Base-by-base conservation (phyloP, 2,888 invertebrate genomes). In the Odontocolon sp. region DNA sequence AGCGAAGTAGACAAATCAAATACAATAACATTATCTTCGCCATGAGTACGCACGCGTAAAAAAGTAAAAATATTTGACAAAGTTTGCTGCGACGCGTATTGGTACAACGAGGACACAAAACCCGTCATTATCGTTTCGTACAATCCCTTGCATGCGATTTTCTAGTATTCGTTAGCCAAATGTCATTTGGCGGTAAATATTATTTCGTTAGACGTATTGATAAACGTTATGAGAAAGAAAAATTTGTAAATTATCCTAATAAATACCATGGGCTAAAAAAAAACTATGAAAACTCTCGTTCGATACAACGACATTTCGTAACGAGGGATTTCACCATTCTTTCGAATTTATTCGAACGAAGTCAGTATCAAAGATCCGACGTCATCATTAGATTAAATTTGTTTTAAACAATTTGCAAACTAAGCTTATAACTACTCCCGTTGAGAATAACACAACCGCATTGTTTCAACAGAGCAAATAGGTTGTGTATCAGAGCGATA, bases 371-470 rank as follows among this genome's bases (percentile, higher is more conserved):
- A 1, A 8, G 14, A 3, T 16, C 14, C 40, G 36, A 5, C 8
- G 3, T 23, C 6, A 2, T 23, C 9, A 18, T 45, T 21, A 45
- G 45, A 31, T 6, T 16, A 16, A 36, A 36, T 5, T 18, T 42
- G 33, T 6, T 33, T 64, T 68, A 87, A 77, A 87, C 84, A 38
- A 86, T 82, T 78, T 84, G 83, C 42, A 87, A 74, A 21, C 80
- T 80, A 61, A 86, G 77, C 50, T 74, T 80, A 61, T 82, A 83
- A 70, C 71, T 73, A 54, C 71, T 78, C 68, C 72, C 73, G 23
- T 69, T 78, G 9, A 80, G 38, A 31, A 79, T 42, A 8, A 77
- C 63, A 66, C 81, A 81, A 45, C 80, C 79, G 78, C 81, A 84
- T 28, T 83, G 63, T 71, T 81, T 80, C 14, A 85, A 52, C 11